Evolutionary conservation across 2,888 invertebrate genomes (phyloP).

Genomic region (Alitta virens): DNA sequence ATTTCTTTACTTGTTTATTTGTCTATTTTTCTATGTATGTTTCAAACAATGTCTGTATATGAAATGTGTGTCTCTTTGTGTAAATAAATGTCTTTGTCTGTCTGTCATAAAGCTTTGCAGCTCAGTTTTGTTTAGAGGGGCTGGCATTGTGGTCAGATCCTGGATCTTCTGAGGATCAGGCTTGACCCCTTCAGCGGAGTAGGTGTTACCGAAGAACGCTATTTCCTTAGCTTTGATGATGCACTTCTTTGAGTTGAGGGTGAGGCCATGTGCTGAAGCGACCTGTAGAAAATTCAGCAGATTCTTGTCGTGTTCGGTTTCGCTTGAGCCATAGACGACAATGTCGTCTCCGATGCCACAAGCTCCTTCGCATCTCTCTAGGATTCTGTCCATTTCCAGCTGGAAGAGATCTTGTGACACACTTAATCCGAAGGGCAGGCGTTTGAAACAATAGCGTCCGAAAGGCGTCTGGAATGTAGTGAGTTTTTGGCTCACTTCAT

Average conservation of each 20-base stretch:
- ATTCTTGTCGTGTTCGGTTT: too few relatives aligned
- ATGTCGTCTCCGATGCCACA: slow-evolving; percentile 15
- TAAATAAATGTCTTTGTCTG: too few relatives aligned
- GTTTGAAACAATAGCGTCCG: too few relatives aligned
- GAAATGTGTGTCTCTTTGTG: too few relatives aligned
- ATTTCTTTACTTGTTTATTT: too few relatives aligned
- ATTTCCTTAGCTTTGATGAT: background rate
- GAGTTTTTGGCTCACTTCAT: too few relatives aligned
- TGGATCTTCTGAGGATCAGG: background rate
- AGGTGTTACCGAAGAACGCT: background rate
- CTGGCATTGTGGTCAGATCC: background rate
- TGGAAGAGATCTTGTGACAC: slow-evolving; percentile 28
- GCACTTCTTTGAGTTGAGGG: background rate
- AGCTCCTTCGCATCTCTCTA: slow-evolving; percentile 16
- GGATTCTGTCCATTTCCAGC: slow-evolving; percentile 19
- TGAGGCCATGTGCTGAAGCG: too few relatives aligned
- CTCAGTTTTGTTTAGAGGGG: background rate
- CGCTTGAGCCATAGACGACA: background rate
- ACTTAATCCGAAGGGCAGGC: too few relatives aligned
- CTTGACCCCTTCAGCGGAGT: background rate
- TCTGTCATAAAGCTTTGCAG: slow-evolving; percentile 6
- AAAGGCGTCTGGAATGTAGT: too few relatives aligned
- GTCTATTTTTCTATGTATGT: too few relatives aligned
- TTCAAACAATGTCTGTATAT: too few relatives aligned
- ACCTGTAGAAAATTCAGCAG: too few relatives aligned